Evolutionary conservation across 2,888 invertebrate genomes (phyloP).

Genomic region (Eretmocerus hayati): DNA sequence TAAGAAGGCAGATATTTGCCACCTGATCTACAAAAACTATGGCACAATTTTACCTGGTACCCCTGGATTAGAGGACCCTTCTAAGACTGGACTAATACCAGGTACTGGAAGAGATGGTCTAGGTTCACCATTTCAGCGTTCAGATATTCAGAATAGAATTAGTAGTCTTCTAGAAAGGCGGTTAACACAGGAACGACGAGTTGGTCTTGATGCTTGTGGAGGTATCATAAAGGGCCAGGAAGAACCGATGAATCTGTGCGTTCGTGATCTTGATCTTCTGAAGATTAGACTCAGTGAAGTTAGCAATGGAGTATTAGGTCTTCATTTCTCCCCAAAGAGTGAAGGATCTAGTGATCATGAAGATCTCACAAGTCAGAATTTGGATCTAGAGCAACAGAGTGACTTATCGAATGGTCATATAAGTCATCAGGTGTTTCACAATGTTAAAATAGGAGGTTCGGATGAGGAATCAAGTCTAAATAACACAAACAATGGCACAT

Average conservation of each 20-base stretch:
- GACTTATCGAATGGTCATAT: constrained; percentile 3
- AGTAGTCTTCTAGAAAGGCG: constrained; percentile 65
- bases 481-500: constrained; percentile 20
- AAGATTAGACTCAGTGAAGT: constrained; percentile 60
- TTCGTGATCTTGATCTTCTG: constrained; percentile 66
- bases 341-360: constrained; percentile 51
- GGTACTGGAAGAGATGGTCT: constrained; percentile 25
- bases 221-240: constrained; percentile 51
- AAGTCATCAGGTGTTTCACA: not conserved
- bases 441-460: too few species aligned
- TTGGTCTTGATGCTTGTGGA: constrained; percentile 42
- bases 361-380: constrained; percentile 24
- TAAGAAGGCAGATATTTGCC: constrained; percentile 87
- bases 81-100: constrained; percentile 24
- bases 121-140: constrained; percentile 47
- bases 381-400: constrained; percentile 17
- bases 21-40: constrained; percentile 85
- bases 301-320: constrained; percentile 58
- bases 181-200: constrained; percentile 60
- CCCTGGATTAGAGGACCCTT: constrained; percentile 51
- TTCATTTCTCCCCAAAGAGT: constrained; percentile 55
- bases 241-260: constrained; percentile 77
- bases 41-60: constrained; percentile 78
- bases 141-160: constrained; percentile 62
- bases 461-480: not conserved